A percentile compares a stretch with the other conserved stretches of the same genome.
Conservation (phyloP, 2,888 invertebrate genomes). For the Hydropsyche betteni region DNA sequence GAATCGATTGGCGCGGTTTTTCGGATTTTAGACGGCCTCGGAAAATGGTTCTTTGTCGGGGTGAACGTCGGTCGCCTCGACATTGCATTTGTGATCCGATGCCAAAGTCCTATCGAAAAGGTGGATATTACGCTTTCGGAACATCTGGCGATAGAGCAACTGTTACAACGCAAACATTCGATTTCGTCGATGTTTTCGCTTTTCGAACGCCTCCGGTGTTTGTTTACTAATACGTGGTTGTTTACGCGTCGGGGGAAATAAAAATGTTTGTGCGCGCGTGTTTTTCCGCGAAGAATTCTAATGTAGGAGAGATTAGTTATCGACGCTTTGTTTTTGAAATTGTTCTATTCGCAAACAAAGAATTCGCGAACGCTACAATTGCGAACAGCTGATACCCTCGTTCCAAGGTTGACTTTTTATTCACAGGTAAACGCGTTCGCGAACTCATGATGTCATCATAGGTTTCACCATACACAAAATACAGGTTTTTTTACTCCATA, state of each 20-base stretch:
- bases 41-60: not conserved
- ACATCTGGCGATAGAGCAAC: constrained; percentile 10
- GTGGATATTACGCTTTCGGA: not conserved
- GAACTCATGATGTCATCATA: constrained; percentile 1
- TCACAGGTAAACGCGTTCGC: constrained; percentile 6
- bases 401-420: constrained; percentile 7
- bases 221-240: not conserved
- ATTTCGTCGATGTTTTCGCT: not conserved
- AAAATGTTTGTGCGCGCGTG: not conserved
- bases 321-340: not conserved
- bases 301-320: not conserved
- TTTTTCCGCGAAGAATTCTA: not conserved
- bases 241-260: not conserved
- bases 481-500: too few relatives aligned
- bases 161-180: not conserved
- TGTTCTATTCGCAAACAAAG: not conserved
- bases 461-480: too few relatives aligned
- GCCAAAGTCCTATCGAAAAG: constrained; percentile 5
- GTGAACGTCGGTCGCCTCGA: not conserved
- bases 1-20: not conserved
- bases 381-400: constrained; percentile 11
- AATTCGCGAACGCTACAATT: not conserved
- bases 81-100: not conserved
- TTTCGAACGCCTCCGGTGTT: not conserved
- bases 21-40: not conserved